Conservation (phyloP, 2,888 invertebrate genomes). For the Tinea semifulvella region DNA sequence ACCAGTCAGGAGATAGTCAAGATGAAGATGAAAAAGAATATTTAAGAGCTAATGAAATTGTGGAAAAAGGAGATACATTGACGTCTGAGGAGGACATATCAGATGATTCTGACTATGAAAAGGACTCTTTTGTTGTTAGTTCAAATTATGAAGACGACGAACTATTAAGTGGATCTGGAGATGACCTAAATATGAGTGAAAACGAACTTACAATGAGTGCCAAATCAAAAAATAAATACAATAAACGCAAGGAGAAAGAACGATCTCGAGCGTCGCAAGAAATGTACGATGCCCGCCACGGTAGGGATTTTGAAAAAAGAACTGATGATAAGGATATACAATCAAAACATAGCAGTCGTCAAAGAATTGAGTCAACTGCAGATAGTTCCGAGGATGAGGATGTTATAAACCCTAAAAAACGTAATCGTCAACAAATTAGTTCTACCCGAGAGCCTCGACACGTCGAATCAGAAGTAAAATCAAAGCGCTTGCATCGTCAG, state of each 20-base stretch:
- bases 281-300: slow-evolving; percentile 53
- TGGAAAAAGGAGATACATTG: slow-evolving; percentile 59
- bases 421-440: slow-evolving; percentile 19
- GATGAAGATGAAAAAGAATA: slow-evolving; percentile 56
- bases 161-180: slow-evolving; percentile 48
- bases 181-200: slow-evolving; percentile 50
- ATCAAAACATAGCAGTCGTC: slow-evolving; percentile 28
- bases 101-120: slow-evolving; percentile 53
- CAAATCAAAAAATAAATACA: slow-evolving; percentile 51
- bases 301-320: neutral
- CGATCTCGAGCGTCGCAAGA: slow-evolving; percentile 53
- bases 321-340: slow-evolving; percentile 28
- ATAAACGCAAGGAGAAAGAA: slow-evolving; percentile 47
- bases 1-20: slow-evolving; percentile 58
- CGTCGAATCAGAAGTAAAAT: too few relatives aligned
- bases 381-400: slow-evolving; percentile 35
- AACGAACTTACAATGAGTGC: slow-evolving; percentile 50
- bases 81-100: slow-evolving; percentile 53
- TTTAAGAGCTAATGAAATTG: slow-evolving; percentile 55
- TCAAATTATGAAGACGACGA: slow-evolving; percentile 54
- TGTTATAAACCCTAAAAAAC: slow-evolving; percentile 28
- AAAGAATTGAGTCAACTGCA: slow-evolving; percentile 32
- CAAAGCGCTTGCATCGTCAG: too few relatives aligned
- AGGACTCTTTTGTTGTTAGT: slow-evolving; percentile 64
- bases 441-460: neutral